A percentile compares a stretch with the other conserved stretches of the same genome.
phyloP scores from a whole-genome alignment of 2,113 vertebrate genomes.

The Paralichthys olivaceus region DNA sequence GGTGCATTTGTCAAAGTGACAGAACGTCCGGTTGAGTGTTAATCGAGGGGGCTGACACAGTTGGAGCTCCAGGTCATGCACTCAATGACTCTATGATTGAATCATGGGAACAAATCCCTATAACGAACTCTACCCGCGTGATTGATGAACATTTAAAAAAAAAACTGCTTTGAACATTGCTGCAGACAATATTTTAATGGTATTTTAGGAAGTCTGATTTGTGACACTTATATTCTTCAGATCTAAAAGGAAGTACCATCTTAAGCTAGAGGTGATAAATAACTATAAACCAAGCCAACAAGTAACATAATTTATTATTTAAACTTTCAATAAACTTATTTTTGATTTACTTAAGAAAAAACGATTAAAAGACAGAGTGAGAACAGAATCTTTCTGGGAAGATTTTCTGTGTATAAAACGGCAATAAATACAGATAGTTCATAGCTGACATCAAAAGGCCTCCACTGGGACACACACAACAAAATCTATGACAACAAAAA shows the following conservation, averaged over 20 bases:
- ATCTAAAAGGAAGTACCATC: not conserved
- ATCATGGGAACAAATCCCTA: not conserved
- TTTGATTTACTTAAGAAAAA: not conserved
- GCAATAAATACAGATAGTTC: not conserved
- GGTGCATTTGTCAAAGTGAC: not conserved
- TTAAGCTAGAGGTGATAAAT: not conserved
- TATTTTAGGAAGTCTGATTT: too few relatives aligned
- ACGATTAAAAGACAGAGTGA: not conserved
- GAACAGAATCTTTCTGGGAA: not conserved
- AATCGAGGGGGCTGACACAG: not conserved
- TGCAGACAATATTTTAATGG: not conserved
- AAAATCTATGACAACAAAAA: constrained; percentile 36
- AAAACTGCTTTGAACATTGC: not conserved
- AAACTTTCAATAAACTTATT: not conserved
- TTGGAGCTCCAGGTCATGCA: constrained; percentile 4
- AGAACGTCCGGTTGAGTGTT: not conserved
- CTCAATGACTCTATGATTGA: not conserved
- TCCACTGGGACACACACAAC: constrained; percentile 18
- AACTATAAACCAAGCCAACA: not conserved
- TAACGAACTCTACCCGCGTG: not conserved
- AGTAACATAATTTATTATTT: too few relatives aligned
- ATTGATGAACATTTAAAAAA: not conserved
- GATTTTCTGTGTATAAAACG: too few relatives aligned
- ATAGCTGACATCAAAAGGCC: constrained; percentile 7
- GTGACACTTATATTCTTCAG: not conserved